Evolutionary conservation across 1,140 invertebrate species (phyloP), one percentile per base, ranked within the genome.

Genomic region (Hesperophylax magnus): DNA sequence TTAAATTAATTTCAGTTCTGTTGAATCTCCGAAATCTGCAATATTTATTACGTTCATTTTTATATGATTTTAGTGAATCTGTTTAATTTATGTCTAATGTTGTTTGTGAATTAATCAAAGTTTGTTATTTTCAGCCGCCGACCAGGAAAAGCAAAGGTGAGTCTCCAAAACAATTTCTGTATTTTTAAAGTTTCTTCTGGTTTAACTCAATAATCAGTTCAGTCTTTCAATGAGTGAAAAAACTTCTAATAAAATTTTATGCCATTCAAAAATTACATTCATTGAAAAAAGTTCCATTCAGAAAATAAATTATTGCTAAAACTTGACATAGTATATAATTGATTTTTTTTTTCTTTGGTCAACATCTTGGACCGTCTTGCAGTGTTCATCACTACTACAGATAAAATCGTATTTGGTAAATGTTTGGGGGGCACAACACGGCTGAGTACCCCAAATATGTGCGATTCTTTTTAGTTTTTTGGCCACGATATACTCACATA

Each of bases 91-190:
- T 22, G 56, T 58, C 11, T n/a, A 6, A 11, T 58, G 56, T 18
- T 8, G 18, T 58, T 58, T 22, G 56, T 65, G 63, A 18, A 71
- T 71, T 52, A 63, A 82, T 65, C 79, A 52, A 75, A 79, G 34
- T 81, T 71, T 85, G 86, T 86, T 67, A 82, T 84, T 89, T 90
- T 86, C 88, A 90, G 89, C 89, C 82, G 89, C 89, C 84, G 89
- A 90, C 86, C 88, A 90, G 85, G 89, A 90, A 82, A 90, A 90
- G 88, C 89, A 90, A 85, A 90, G 89, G 89, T 90, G 72, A 89
- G 87, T 89, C 85, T 47, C 27, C 9, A 47, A 47, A 47, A 60
- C 6, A 60, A 60, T 18, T 5, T 60, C 14, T 60, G 14, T 60
- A 18, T 9, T 18, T 9, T 6, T 60, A 5, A 60, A 60, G 7